Conservation (phyloP, 2,113 vertebrate species). For the Urocynchramus pylzowi region DNA sequence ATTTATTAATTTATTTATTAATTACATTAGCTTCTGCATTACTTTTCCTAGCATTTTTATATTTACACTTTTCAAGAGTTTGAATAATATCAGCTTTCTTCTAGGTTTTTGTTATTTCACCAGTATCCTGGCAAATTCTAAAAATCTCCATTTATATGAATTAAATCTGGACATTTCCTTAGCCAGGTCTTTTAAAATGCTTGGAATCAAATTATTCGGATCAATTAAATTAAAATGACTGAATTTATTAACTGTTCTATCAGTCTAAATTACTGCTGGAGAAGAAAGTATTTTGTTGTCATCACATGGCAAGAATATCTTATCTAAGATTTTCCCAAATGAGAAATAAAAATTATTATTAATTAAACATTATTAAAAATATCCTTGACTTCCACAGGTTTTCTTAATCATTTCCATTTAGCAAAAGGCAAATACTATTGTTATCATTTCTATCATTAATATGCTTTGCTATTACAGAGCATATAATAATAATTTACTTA, state of each 20-base stretch:
- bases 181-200: neutral
- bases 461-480: neutral
- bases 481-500: neutral
- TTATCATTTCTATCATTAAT: neutral
- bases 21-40: neutral
- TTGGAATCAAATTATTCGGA: neutral
- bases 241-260: neutral
- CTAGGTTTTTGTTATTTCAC: neutral
- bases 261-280: neutral
- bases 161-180: neutral
- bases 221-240: slow-evolving; percentile 17
- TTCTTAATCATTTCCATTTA: neutral
- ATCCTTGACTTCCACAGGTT: neutral
- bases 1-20: neutral
- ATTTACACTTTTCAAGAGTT: neutral
- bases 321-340: neutral
- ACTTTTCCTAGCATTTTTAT: neutral
- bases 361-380: neutral
- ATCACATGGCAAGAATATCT: neutral
- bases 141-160: neutral
- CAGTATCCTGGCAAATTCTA: neutral
- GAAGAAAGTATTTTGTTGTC: slow-evolving; percentile 1
- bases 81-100: neutral
- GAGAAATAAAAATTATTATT: neutral
- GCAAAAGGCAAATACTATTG: neutral